Percentiles rank a stretch among this genome's conserved stretches.
phyloP scores from a whole-genome alignment of 2,113 vertebrate genomes.

The Papio anubis region DNA sequence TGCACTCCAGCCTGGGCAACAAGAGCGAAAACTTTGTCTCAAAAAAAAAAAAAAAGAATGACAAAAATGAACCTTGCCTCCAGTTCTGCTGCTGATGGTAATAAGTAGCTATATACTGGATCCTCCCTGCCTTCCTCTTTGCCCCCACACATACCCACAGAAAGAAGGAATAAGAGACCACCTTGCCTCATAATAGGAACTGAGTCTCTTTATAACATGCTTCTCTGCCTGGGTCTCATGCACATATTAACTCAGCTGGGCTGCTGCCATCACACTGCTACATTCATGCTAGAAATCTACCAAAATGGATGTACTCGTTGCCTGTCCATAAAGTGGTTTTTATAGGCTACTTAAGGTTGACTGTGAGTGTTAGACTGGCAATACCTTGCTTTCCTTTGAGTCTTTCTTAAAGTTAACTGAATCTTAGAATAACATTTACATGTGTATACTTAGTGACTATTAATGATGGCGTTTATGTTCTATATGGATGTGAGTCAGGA shows the following conservation, averaged over 20 bases:
- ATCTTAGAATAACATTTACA: background rate
- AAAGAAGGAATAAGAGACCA: background rate
- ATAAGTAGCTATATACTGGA: background rate
- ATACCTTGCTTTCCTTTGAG: background rate
- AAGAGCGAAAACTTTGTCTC: no score
- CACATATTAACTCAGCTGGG: background rate
- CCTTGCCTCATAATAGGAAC: background rate
- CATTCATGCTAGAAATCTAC: background rate
- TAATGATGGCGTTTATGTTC: constrained; percentile 3
- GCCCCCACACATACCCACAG: background rate
- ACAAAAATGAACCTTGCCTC: background rate
- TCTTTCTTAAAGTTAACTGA: constrained; percentile 45
- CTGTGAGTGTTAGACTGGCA: background rate
- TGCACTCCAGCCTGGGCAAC: no score
- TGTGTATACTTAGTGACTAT: constrained; percentile 15
- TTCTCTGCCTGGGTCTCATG: background rate
- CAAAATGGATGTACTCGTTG: background rate
- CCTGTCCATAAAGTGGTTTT: background rate
- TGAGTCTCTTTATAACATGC: background rate
- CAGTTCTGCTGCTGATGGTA: background rate
- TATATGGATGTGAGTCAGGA: background rate
- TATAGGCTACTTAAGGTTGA: background rate
- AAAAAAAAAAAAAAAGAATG: background rate
- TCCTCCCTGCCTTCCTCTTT: background rate
- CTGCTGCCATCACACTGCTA: background rate